Base-by-base conservation (phyloP, 1,140 invertebrate species). In the Medauroidea extradentata region DNA sequence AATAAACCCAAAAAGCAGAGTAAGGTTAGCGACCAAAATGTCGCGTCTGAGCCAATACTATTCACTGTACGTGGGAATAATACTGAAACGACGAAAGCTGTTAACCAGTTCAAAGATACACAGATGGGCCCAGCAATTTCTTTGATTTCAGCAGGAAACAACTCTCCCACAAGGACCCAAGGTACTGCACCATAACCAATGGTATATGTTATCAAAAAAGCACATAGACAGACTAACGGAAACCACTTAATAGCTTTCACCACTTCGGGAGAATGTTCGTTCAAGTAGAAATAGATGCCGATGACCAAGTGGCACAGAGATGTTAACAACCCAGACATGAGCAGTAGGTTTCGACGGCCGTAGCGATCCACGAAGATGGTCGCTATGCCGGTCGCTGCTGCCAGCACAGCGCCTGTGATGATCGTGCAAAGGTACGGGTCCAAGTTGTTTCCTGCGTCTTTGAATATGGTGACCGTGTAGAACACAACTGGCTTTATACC, bases 141-240 rank as follows among this genome's bases (percentile, higher is more conserved):
- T 66, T 84, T 80, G 2, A 83, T 83, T 66, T 81, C 79, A 2
- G 79, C 76, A 14, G 86, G 82, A 58, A 87, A 86, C n/a, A 87
- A 72, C 73, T 88, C 83, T 14, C 75, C 81, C 63, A 87, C 83
- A 63, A 89, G 75, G 4, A 89, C 78, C 78, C 86, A 88, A 0
- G 88, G 87, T 44, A 90, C 83, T 7, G 88, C 83, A 27, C 86
- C 86, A 71, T 83, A 85, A 3, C 86, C 86, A n/a, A 85, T 58
- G 9, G 78, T 76, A 69, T 84, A 85, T 14, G 73, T 76, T 27
- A 75, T 64, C 18, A 83, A 76, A 11, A 7, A 34, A 11, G 29
- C 29, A 11, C 29, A 34, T 4, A 34, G 29, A 4, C 5, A 4
- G 4, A 11, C 29, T 4, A 34, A 11, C 11, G 29, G 29, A 4